A percentile compares a stretch with the other conserved stretches of the same genome.
Conservation (phyloP, 1,140 invertebrate genomes). For the Drosophila guanche region DNA sequence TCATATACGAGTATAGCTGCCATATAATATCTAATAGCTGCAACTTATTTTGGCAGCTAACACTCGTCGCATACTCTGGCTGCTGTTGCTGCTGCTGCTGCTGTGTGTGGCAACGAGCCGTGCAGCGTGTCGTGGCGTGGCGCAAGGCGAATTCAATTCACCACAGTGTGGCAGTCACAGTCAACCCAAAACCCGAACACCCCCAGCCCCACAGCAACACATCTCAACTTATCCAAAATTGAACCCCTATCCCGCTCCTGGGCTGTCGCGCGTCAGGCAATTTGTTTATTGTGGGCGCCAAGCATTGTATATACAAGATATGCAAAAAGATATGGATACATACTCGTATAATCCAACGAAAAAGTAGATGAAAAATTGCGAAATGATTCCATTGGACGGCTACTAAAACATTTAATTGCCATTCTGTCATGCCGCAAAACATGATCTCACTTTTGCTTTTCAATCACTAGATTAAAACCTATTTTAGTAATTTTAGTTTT, state of each 20-base stretch:
- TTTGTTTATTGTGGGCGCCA: slow-evolving; percentile 78
- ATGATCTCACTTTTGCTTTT: slow-evolving; percentile 68
- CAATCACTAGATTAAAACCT: slow-evolving; percentile 15
- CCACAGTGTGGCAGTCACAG: slow-evolving; percentile 52
- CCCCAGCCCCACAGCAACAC: no score
- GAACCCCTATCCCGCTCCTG: no score
- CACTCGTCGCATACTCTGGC: background rate
- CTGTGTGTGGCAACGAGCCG: slow-evolving; percentile 54
- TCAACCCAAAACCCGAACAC: background rate
- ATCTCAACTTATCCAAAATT: no score
- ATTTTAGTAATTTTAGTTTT: slow-evolving; percentile 19
- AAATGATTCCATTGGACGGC: slow-evolving; percentile 72
- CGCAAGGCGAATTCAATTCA: slow-evolving; percentile 65
- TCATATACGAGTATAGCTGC: slow-evolving; percentile 12
- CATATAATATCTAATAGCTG: slow-evolving; percentile 56
- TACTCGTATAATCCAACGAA: background rate
- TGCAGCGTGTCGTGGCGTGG: slow-evolving; percentile 12
- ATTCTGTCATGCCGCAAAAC: slow-evolving; percentile 37
- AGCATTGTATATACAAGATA: slow-evolving; percentile 50
- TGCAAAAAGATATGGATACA: slow-evolving; percentile 25
- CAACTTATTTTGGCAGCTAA: slow-evolving; percentile 59
- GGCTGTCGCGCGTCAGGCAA: slow-evolving; percentile 49
- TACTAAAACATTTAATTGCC: slow-evolving; percentile 58
- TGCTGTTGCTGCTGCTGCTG: background rate
- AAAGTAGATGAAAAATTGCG: slow-evolving; percentile 9